Base-by-base conservation (phyloP, 2,113 vertebrate species). In the Perognathus longimembris region DNA sequence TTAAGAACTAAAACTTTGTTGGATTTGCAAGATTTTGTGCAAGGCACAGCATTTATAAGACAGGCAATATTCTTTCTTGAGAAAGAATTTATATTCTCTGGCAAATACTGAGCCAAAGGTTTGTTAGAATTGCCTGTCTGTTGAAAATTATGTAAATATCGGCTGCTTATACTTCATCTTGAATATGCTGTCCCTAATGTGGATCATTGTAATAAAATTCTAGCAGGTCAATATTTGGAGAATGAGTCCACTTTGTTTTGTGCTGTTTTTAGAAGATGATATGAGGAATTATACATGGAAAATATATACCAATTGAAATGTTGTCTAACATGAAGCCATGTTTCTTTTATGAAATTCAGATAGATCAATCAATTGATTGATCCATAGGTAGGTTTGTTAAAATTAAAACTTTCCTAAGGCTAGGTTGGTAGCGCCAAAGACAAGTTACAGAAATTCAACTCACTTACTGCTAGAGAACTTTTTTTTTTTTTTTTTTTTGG, bases 11-110 rank as follows among this genome's bases (percentile, higher is more conserved):
- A 94, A 96, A 91, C 67, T 89, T 91, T 74, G 86, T 93, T 92
- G 94, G 67, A 96, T 95, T 95, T 95, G 83, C 90, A 94, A 97
- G 86, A 95, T 95, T 96, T 96, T 96, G 57, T 95, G 96, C 94
- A 94, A 95, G 36, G 63, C 67, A 74, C 91, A 96, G 94, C 92
- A 85, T 80, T 97, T 94, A 84, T 70, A 85, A 80, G 86, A 92
- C 84, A 92, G 77, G 67, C 84, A 93, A 92, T 96, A 94, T 94
- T 92, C 95, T 90, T 92, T 73, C 79, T 67, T 94, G 57, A 89
- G 83, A 87, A 89, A 71, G 61, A 96, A 94, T 93, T 92, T 95
- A 95, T 94, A 90, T 94, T 91, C 34, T 77, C 64, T 92, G 57
- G 63, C 83, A 95, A 95, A 94, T 79, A 91, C 63, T 42, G 73